Evolutionary conservation across 2,797 vertebrate genomes (phyloP).

Genomic region (Darevskia nairensis): DNA sequence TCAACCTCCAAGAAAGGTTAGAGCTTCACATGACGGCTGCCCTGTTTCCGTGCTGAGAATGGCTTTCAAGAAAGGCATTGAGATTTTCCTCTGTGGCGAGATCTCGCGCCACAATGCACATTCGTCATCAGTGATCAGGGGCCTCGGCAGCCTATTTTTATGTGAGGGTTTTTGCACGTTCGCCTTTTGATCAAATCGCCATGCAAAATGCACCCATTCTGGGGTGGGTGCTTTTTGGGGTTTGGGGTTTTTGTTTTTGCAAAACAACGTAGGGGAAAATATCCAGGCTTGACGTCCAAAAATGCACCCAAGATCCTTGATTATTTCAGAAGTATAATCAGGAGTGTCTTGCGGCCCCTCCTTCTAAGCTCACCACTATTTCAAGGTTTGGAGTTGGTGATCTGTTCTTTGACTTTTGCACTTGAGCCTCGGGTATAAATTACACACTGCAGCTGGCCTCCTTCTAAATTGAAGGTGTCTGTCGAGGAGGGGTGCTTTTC

Average conservation of each 20-base stretch:
- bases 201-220: not conserved
- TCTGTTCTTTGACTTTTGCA: not conserved
- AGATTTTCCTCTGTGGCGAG: no score
- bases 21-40: not conserved
- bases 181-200: not conserved
- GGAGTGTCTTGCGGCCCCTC: rapidly evolving
- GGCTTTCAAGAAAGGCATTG: not conserved
- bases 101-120: no score
- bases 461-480: not conserved
- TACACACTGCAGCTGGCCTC: rapidly evolving
- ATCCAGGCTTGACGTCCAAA: not conserved
- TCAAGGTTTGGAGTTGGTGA: rapidly evolving
- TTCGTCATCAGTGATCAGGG: no score
- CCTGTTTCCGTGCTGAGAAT: not conserved
- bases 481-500: not conserved
- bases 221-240: no score
- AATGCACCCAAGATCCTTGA: rapidly evolving
- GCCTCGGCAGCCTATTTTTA: not conserved
- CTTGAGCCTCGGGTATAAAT: not conserved
- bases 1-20: not conserved
- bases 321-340: rapidly evolving
- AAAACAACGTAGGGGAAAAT: not conserved
- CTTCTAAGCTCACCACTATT: rapidly evolving
- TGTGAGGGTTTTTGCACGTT: conserved; percentile 25
- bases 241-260: not conserved